Conservation (phyloP, 2,888 invertebrate species). For the Fragum sueziense region DNA sequence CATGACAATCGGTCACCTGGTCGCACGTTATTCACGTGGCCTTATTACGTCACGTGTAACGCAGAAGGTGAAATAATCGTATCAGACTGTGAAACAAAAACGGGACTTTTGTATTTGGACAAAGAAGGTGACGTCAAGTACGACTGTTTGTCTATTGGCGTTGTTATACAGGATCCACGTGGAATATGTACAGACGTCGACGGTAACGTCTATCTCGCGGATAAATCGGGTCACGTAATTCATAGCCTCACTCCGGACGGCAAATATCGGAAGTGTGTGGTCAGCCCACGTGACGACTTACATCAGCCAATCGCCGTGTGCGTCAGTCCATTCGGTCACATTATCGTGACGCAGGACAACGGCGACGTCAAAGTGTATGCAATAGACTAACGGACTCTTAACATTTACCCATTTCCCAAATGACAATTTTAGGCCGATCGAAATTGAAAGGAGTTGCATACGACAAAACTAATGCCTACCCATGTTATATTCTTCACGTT, state of each 20-base stretch:
- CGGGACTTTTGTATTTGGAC: constrained; percentile 62
- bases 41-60: constrained; percentile 66
- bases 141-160: constrained; percentile 57
- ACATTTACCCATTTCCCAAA: not conserved
- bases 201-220: constrained; percentile 67
- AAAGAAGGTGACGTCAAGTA: constrained; percentile 63
- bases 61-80: constrained; percentile 64
- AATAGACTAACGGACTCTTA: constrained; percentile 43
- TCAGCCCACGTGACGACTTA: constrained; percentile 62
- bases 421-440: not conserved
- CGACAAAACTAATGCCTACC: too few species aligned
- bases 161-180: constrained; percentile 64
- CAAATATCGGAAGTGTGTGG: constrained; percentile 61
- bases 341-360: constrained; percentile 68
- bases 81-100: constrained; percentile 68
- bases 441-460: too few species aligned
- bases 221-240: constrained; percentile 66
- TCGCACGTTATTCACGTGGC: constrained; percentile 67
- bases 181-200: constrained; percentile 66
- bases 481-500: not conserved
- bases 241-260: constrained; percentile 65
- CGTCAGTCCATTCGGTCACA: constrained; percentile 69
- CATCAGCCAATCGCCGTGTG: constrained; percentile 67
- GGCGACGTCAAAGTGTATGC: constrained; percentile 68
- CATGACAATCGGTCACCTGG: constrained; percentile 65